Percentiles rank a stretch among this genome's conserved stretches.
phyloP scores from a whole-genome alignment of 2,888 invertebrate genomes.

The Mythimna pallens region DNA sequence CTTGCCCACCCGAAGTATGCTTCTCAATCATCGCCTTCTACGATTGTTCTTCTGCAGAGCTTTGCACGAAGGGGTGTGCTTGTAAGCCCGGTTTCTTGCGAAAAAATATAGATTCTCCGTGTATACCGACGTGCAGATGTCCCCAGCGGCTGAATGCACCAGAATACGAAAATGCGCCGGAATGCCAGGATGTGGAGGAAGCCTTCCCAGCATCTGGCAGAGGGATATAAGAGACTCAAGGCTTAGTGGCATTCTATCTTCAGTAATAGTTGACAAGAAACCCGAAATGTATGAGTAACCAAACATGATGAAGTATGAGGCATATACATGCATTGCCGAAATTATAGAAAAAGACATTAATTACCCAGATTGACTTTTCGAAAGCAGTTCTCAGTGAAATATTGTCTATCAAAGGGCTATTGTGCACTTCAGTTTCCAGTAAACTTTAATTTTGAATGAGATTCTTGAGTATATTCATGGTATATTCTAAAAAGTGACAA shows the following conservation, averaged over 20 bases:
- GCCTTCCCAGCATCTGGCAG: neutral
- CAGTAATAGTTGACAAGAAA: neutral
- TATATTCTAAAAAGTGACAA: neutral
- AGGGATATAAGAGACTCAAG: neutral
- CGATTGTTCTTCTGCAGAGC: constrained; percentile 46
- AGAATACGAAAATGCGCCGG: neutral
- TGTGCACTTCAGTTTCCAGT: no score
- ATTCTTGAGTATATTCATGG: no score
- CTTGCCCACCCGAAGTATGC: constrained; percentile 70
- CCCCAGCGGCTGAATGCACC: constrained; percentile 19
- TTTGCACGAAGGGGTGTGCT: constrained; percentile 59
- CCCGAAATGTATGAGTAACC: neutral
- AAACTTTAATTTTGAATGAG: no score
- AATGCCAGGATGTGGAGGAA: constrained; percentile 36
- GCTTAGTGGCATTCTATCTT: neutral
- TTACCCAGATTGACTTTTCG: neutral
- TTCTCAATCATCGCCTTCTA: constrained; percentile 53
- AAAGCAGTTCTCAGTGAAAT: neutral
- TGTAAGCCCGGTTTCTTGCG: constrained; percentile 64
- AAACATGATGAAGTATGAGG: neutral
- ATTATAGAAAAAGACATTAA: neutral
- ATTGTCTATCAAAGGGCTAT: no score
- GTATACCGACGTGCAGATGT: constrained; percentile 55
- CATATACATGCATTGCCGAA: neutral
- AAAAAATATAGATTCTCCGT: constrained; percentile 36